These are phyloP conservation scores for Amphimallon solstitiale DNA, from an alignment of 2,888 invertebrate species.

Conservation along the genomic window DNA sequence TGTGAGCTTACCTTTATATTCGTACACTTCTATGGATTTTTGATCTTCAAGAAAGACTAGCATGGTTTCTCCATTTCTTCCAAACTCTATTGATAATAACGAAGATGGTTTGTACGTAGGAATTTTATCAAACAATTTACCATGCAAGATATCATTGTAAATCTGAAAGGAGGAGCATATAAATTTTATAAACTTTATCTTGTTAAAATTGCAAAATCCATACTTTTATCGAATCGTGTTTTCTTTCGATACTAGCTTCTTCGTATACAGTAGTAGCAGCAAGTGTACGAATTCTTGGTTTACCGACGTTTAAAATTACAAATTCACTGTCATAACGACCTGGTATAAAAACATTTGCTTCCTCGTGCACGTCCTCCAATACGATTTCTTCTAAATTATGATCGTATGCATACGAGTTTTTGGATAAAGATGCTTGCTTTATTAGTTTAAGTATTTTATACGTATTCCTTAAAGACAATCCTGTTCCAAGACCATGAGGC, in stretches of 20 bases:
- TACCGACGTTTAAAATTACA: conserved; percentile 57
- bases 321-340: conserved; percentile 53
- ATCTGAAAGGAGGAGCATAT: conserved; percentile 59
- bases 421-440: conserved; percentile 42
- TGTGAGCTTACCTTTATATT: conserved; percentile 64
- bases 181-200: too few species aligned
- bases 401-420: conserved; percentile 24
- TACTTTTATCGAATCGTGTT: conserved; percentile 61
- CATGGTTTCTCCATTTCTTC: conserved; percentile 64
- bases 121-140: conserved; percentile 66
- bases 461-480: conserved; percentile 60
- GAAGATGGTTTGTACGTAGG: conserved; percentile 64
- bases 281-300: conserved; percentile 52
- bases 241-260: conserved; percentile 53
- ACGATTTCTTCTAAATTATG: conserved; percentile 48
- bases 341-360: conserved; percentile 55
- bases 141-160: conserved; percentile 62
- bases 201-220: too few species aligned
- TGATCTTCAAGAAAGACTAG: conserved; percentile 64
- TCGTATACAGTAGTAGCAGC: conserved; percentile 60
- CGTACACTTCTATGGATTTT: conserved; percentile 61
- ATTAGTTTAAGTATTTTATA: conserved; percentile 53
- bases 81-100: conserved; percentile 61
- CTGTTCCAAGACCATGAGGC: conserved; percentile 56
- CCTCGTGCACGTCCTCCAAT: conserved; percentile 51